phyloP scores from a whole-genome alignment of 2,888 invertebrate genomes.

The Phalera bucephala region DNA sequence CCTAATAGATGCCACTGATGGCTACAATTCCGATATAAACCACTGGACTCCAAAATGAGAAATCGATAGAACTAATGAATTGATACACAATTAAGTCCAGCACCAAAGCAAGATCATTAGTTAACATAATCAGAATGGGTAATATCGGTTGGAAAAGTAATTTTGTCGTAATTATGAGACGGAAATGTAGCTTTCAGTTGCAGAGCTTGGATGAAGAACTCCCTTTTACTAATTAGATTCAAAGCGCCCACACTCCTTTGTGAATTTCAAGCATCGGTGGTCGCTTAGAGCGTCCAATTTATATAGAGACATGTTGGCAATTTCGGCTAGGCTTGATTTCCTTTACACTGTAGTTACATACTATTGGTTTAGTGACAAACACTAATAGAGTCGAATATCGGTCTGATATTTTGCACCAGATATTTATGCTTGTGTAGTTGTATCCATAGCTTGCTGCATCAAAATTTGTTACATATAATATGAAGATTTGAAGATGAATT shows the following conservation, averaged over 20 bases:
- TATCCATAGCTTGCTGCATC: conserved; percentile 82
- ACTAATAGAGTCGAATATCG: conserved; percentile 46
- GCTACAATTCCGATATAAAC: conserved; percentile 51
- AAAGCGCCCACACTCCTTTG: conserved; percentile 78
- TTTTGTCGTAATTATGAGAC: conserved; percentile 42
- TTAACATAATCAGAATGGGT: conserved; percentile 22
- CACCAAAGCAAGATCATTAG: conserved; percentile 4
- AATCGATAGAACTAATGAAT: conserved; percentile 5
- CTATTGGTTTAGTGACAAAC: conserved; percentile 64
- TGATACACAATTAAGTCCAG: conserved; percentile 4
- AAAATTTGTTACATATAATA: conserved; percentile 54
- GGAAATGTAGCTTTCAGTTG: conserved; percentile 71
- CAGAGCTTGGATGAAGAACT: conserved; percentile 62
- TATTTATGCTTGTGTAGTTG: conserved; percentile 72
- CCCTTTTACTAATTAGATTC: conserved; percentile 75
- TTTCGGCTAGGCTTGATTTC: conserved; percentile 58
- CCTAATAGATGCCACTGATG: conserved; percentile 47
- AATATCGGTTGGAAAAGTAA: conserved; percentile 32
- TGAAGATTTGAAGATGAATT: conserved; percentile 46
- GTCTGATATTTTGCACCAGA: conserved; percentile 55
- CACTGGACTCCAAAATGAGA: conserved; percentile 15
- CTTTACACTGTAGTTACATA: conserved; percentile 57
- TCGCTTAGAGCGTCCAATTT: conserved; percentile 63
- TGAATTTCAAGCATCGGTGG: conserved; percentile 75
- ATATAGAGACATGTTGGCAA: conserved; percentile 68